phyloP scores from a whole-genome alignment of 2,888 invertebrate species.

The Aspidapion aeneum region DNA sequence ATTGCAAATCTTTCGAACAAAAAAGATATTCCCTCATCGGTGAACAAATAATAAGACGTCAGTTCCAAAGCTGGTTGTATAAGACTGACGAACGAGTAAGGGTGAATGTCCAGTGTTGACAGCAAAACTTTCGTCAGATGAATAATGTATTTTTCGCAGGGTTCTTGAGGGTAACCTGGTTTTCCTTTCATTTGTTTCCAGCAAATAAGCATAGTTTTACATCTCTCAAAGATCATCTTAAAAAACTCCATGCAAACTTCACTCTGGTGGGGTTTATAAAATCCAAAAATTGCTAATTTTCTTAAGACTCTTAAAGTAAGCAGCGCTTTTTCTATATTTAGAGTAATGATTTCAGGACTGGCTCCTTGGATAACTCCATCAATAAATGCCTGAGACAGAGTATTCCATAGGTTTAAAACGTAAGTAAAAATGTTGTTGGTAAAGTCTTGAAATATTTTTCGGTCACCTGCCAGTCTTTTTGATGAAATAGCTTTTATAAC shows the following conservation, averaged over 20 bases:
- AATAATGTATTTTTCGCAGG: conserved; percentile 81
- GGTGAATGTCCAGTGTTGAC: conserved; percentile 74
- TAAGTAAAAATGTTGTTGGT: conserved; percentile 69
- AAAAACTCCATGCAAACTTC: conserved; percentile 74
- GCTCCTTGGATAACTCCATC: conserved; percentile 58
- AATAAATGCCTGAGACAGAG: conserved; percentile 65
- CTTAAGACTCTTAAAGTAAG: conserved; percentile 78
- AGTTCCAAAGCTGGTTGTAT: conserved; percentile 79
- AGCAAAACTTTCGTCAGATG: conserved; percentile 82
- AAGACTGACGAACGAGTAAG: conserved; percentile 76
- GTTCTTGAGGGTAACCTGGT: conserved; percentile 59
- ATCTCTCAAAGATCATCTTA: conserved; percentile 72
- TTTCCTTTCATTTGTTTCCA: conserved; percentile 62
- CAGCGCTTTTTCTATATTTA: conserved; percentile 74
- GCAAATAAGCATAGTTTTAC: conserved; percentile 75
- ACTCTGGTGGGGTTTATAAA: conserved; percentile 72
- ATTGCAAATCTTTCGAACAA: conserved; percentile 85
- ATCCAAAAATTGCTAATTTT: conserved; percentile 80
- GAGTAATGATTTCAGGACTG: conserved; percentile 58
- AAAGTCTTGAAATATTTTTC: conserved; percentile 79
- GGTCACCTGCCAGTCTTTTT: conserved; percentile 75
- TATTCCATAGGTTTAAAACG: conserved; percentile 77
- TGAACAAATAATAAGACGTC: conserved; percentile 82
- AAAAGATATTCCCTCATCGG: conserved; percentile 70
- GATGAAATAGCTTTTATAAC: conserved; percentile 87